A percentile compares a stretch with the other conserved stretches of the same genome.
Conservation (phyloP, 2,888 invertebrate species). For the Dasypogon diadema region DNA sequence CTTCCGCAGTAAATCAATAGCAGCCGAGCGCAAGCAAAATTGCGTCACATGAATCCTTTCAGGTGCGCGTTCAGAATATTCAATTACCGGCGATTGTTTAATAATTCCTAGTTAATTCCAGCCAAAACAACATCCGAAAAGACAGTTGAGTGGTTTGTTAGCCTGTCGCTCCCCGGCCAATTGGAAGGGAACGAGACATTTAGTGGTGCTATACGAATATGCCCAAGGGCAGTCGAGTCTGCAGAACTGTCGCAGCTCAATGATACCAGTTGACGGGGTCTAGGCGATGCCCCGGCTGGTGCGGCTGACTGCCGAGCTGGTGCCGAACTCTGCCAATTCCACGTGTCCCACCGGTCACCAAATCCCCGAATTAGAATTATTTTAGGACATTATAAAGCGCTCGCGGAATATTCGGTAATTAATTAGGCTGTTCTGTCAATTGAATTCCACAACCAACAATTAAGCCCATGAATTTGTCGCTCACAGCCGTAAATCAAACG, state of each 20-base stretch:
- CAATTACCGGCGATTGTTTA: constrained; percentile 34
- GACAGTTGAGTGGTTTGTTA: neutral
- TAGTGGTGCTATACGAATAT: neutral
- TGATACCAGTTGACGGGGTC: neutral
- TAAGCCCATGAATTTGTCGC: constrained; percentile 39
- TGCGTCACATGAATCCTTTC: neutral
- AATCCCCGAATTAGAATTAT: constrained; percentile 38
- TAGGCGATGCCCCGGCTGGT: neutral
- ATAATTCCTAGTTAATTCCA: constrained; percentile 34
- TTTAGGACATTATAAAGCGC: constrained; percentile 29
- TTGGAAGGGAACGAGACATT: neutral
- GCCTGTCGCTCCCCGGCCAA: neutral
- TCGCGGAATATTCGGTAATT: constrained; percentile 31
- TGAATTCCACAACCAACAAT: constrained; percentile 36
- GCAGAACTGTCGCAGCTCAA: neutral
- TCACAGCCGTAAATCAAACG: constrained; percentile 27
- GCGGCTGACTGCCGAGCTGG: neutral
- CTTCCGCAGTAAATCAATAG: neutral
- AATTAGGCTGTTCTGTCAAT: constrained; percentile 44
- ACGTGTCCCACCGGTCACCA: constrained; percentile 13
- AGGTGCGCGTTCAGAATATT: constrained; percentile 20
- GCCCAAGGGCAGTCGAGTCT: neutral
- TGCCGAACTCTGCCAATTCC: constrained; percentile 6
- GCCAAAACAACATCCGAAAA: neutral
- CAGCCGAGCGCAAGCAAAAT: neutral